Evolutionary conservation across 2,797 vertebrate species (phyloP), one percentile per base, ranked within the genome.

Genomic region (Myripristis murdjan): DNA sequence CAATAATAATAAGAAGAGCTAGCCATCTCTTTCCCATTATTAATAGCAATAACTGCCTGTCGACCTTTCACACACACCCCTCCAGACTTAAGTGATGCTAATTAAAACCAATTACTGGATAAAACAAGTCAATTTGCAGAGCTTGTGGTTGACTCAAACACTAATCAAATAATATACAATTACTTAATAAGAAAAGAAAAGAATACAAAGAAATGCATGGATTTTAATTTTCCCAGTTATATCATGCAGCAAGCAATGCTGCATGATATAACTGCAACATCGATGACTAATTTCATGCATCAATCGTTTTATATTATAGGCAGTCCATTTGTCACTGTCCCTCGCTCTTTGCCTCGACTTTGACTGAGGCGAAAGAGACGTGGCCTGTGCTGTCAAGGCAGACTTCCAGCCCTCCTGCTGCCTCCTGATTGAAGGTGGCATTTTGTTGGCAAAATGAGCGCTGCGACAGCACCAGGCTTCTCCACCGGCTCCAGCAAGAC

Each of bases 391-490:
- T 72, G 57, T 69, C 70, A 44, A 49, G 65, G 46, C 15, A 2
- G 11, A 5, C 47, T 14, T 1, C 12, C 57, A 22, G 73, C 47
- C 61, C 26, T 53, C 77, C 49, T 12, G 54, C 51, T 18, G 70
- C 64, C 61, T 9, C 66, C 72, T 73, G 74, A 89, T 69, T 73
- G 72, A 79, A 73, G 71, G 57, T 84, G 79, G 84, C 79, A 73
- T 84, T 81, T 74, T 44, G 53, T 73, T 81, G 82, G 79, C 79
- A 86, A 75, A 57, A 66, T 62, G 28, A 70, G 75, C 46, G 22
- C 80, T 60, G 75, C 71, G 65, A 56, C 65, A 23, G 61, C 76
- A 46, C 55, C 6, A 4, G 2, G 11, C 58, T 24, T 24, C 74
- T 60, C 82, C 26, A 70, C 73, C 52, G 73, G 66, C 85, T 71